Conservation (phyloP, 2,888 invertebrate genomes). For the Argyresthia albistria region DNA sequence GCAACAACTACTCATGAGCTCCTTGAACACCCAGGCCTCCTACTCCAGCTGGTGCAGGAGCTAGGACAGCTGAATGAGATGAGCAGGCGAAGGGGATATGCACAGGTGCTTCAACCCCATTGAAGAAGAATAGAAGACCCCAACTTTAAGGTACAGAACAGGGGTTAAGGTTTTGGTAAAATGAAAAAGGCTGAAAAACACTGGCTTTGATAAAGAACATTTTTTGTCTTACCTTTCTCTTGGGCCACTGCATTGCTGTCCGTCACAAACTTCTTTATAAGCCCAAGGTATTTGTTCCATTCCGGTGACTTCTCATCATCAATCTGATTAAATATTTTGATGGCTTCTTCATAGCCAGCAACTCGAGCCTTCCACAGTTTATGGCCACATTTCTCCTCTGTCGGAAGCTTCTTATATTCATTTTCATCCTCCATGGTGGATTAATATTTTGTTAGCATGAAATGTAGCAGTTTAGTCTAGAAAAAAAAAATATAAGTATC, state of each 20-base stretch:
- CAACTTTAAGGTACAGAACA: too few species aligned
- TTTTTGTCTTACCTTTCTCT: slow-evolving; percentile 82
- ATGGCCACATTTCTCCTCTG: slow-evolving; percentile 94
- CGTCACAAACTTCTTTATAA: slow-evolving; percentile 94
- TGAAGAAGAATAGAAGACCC: too few species aligned
- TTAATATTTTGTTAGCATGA: background rate
- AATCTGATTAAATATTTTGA: slow-evolving; percentile 88
- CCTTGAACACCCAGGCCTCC: too few species aligned
- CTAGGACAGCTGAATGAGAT: too few species aligned
- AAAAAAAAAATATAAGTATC: too few species aligned
- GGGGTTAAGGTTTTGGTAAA: too few species aligned
- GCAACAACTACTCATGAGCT: too few species aligned
- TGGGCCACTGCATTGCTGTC: slow-evolving; percentile 97
- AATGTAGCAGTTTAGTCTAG: background rate
- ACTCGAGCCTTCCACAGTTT: slow-evolving; percentile 97
- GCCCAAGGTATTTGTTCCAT: slow-evolving; percentile 91
- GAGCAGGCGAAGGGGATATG: too few species aligned
- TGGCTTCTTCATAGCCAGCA: slow-evolving; percentile 94
- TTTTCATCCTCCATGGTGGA: slow-evolving; percentile 85
- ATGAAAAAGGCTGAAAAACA: too few species aligned
- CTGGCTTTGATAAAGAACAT: background rate
- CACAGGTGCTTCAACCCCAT: too few species aligned
- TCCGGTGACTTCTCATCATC: slow-evolving; percentile 95
- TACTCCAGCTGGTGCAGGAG: too few species aligned
- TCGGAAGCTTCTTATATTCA: slow-evolving; percentile 87